phyloP scores from a whole-genome alignment of 2,797 vertebrate genomes.

The Macropus fuliginosus region DNA sequence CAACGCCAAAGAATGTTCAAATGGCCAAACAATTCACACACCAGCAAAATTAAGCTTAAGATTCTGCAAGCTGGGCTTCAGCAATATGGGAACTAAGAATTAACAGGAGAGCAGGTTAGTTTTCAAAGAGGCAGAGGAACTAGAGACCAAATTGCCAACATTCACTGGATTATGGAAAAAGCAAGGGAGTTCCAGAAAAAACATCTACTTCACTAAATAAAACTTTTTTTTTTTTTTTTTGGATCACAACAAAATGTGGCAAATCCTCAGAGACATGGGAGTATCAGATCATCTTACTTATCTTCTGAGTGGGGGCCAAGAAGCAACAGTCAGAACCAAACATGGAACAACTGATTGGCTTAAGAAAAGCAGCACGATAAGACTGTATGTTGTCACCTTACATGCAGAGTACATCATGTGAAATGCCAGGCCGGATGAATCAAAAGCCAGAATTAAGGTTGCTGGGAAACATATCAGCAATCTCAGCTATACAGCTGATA shows the following conservation, averaged over 20 bases:
- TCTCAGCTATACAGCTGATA: background rate
- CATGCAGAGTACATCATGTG: background rate
- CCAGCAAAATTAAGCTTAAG: background rate
- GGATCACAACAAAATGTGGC: background rate
- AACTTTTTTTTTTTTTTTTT: background rate
- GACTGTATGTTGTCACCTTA: background rate
- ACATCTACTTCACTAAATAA: background rate
- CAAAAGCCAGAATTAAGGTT: background rate
- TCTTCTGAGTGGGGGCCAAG: background rate
- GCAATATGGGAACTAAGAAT: background rate
- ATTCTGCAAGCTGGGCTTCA: background rate
- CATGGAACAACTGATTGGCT: background rate
- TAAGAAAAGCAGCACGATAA: background rate
- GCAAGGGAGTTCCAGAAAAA: background rate
- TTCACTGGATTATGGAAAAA: background rate
- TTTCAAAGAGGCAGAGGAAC: background rate
- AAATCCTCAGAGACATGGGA: background rate
- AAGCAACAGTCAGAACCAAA: background rate
- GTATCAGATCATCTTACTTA: background rate
- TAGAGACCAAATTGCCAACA: constrained; percentile 1
- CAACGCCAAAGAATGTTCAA: background rate
- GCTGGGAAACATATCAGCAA: background rate
- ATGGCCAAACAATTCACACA: background rate
- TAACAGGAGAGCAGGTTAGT: background rate
- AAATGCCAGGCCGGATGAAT: background rate